Conservation (phyloP, 2,888 invertebrate genomes). For the Cerceris ruficornis region DNA sequence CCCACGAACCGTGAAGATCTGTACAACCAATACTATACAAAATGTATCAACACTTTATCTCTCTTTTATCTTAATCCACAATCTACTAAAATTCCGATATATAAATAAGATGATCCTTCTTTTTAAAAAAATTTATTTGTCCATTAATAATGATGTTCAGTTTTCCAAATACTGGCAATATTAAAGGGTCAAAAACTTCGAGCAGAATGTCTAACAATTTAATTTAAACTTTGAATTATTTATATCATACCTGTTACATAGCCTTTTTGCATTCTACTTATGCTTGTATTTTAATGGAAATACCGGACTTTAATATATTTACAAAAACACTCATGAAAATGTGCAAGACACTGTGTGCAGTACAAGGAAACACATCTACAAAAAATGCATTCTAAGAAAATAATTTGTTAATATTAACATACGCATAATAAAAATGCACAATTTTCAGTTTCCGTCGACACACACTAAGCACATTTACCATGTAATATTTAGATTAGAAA, state of each 20-base stretch:
- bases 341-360: conserved; percentile 26
- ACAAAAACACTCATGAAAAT: conserved; percentile 41
- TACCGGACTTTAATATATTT: conserved; percentile 34
- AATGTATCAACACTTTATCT: conserved; percentile 6
- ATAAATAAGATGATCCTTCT: conserved; percentile 28
- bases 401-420: conserved; percentile 3
- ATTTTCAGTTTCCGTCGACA: neutral
- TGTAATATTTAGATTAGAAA: conserved; percentile 6
- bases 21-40: conserved; percentile 22
- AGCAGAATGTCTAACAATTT: conserved; percentile 14
- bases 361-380: conserved; percentile 12
- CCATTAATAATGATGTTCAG: conserved; percentile 3
- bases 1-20: neutral
- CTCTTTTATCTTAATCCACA: conserved; percentile 4
- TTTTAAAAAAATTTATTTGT: conserved; percentile 23
- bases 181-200: conserved; percentile 34
- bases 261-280: conserved; percentile 1
- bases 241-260: too few species aligned
- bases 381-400: conserved; percentile 16
- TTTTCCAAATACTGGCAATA: conserved; percentile 40
- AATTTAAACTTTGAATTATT: conserved; percentile 1
- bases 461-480: conserved; percentile 23
- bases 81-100: conserved; percentile 32
- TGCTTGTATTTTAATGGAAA: conserved; percentile 20
- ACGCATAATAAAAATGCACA: conserved; percentile 16